Evolutionary conservation across 2,113 vertebrate genomes (phyloP), one percentile per base, ranked within the genome.

Genomic region (Oxygymnocypris stewartii): DNA sequence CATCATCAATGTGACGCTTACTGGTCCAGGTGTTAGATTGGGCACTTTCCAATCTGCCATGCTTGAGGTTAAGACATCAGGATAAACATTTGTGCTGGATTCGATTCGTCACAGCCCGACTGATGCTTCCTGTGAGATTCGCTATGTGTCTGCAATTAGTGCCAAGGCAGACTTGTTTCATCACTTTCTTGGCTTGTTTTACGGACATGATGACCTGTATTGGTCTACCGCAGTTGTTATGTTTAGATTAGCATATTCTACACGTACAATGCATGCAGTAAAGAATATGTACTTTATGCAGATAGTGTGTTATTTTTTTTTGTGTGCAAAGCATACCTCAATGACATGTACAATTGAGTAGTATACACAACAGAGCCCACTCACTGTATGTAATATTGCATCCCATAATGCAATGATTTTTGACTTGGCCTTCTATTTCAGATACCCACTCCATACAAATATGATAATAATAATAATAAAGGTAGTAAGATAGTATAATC

Each of bases 1-100:
- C 65, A 69, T 65, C 80, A 61, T 88, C 51, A 85, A 20, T 37
- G 63, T 51, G 44, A 71, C 10, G 25, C 69, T 47, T 35, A 51
- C 44, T 31, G 28, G 28, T 82, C 11, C 65, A 51, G 9, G 81
- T 82, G 80, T 82, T 67, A 20, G 10, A 54, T 7, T n/a, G 63
- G 80, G 40, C 59, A 65, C 59, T 31, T 81, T 65, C 13, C 7
- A 44, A 25, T 63, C 12, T 65, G 37, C 14, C 40, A 81, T 81
- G n/a, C 79, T 31, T 35, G 80, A 82, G 18, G 28, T 37, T 14
- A 51, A 82, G 44, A 49, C 81, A 71, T 23, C 18, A 81, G 14
- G 4, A 63, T 44, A 65, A 44, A 44, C 40, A n/a, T 28, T 65
- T 25, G 8, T 63, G 79, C 59, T 65, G 57, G 10, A 42, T 81